phyloP scores from a whole-genome alignment of 2,797 vertebrate species.

The Ciconia nigra region DNA sequence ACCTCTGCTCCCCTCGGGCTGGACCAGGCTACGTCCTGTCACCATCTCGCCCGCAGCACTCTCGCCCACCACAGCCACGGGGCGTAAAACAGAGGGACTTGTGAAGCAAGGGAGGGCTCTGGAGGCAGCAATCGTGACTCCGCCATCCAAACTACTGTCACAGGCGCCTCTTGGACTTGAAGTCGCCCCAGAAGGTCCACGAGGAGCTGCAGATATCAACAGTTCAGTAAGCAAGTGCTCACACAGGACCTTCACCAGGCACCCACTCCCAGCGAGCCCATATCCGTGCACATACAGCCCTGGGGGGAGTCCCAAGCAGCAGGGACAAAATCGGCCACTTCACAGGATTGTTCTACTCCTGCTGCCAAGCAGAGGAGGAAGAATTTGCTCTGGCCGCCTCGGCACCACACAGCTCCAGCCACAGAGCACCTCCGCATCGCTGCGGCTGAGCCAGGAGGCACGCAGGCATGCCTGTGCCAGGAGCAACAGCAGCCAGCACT shows the following conservation, averaged over 20 bases:
- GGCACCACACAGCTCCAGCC: background rate
- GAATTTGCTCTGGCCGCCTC: background rate
- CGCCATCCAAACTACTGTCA: background rate
- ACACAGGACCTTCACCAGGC: accelerated
- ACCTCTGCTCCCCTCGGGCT: background rate
- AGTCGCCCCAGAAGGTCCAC: background rate
- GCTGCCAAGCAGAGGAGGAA: background rate
- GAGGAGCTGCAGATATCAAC: background rate
- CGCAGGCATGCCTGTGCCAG: too few relatives aligned
- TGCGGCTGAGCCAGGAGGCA: background rate
- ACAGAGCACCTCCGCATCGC: background rate
- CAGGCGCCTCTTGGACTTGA: too few relatives aligned
- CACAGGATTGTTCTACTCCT: background rate
- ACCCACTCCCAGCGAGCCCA: background rate
- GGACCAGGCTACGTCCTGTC: background rate
- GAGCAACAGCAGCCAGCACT: background rate
- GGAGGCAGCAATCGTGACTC: background rate
- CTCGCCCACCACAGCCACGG: accelerated
- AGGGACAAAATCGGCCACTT: background rate
- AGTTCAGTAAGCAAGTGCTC: accelerated
- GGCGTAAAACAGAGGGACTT: background rate
- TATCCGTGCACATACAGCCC: accelerated
- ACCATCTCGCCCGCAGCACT: background rate
- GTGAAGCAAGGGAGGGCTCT: background rate
- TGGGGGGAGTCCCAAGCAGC: background rate